Conservation (phyloP, 2,113 vertebrate genomes). For the Synchiropus splendidus region DNA sequence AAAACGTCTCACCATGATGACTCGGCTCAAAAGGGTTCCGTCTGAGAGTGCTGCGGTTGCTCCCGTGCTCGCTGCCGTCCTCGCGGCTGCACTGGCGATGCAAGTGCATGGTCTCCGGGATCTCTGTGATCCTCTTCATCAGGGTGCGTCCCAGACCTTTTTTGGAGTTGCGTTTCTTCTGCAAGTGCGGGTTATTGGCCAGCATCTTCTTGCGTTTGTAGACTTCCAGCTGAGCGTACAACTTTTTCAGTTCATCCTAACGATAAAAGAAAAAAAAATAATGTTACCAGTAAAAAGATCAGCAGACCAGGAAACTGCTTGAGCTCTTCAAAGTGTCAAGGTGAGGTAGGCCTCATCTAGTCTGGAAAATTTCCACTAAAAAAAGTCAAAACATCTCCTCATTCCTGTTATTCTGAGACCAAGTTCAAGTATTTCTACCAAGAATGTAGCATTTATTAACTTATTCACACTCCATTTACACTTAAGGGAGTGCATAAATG, state of each 20-base stretch:
- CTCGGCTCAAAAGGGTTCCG: conserved; percentile 75
- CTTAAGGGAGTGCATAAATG: too few relatives aligned
- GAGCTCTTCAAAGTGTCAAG: too few relatives aligned
- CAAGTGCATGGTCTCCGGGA: conserved; percentile 86
- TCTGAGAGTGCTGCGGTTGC: conserved; percentile 68
- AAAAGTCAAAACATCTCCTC: too few relatives aligned
- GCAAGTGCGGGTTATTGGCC: conserved; percentile 94
- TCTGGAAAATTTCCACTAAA: too few relatives aligned
- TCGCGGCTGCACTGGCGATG: conserved; percentile 89
- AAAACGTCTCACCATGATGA: conserved; percentile 57
- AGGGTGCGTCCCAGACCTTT: conserved; percentile 91
- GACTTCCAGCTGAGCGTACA: conserved; percentile 92
- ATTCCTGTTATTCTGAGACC: too few relatives aligned
- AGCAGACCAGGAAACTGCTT: too few relatives aligned
- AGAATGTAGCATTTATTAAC: too few relatives aligned
- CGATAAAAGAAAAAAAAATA: conserved; percentile 10
- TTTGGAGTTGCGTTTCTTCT: conserved; percentile 97
- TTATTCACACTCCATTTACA: too few relatives aligned
- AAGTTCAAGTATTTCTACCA: too few relatives aligned
- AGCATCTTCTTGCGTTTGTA: conserved; percentile 98
- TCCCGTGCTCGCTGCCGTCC: conserved; percentile 73
- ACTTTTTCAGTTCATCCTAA: conserved; percentile 94
- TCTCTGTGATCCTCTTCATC: conserved; percentile 95
- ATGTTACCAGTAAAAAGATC: too few relatives aligned
- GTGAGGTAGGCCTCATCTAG: too few relatives aligned